Evolutionary conservation across 2,797 vertebrate species (phyloP), one percentile per base, ranked within the genome.

Genomic region (Sternarchorhynchus goeldii): DNA sequence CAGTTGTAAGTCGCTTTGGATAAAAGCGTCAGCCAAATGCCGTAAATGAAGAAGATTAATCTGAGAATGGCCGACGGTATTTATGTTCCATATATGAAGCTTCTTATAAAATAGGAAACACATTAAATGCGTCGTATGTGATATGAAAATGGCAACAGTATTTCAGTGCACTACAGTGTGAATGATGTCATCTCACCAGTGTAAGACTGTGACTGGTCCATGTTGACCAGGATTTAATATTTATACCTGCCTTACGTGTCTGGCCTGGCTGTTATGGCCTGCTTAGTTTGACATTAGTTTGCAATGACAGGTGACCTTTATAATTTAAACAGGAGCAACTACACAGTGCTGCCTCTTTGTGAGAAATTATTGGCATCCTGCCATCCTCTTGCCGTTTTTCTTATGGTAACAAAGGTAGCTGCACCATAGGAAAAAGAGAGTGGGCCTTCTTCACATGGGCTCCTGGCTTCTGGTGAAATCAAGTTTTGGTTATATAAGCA

Each of bases 311-410:
- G 72, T 81, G 77, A 74, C 78, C 57, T 71, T 77, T 59, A 68
- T 69, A 75, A 32, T 83, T 74, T 72, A 79, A 82, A 80, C 77
- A 79, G 70, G 68, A 81, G 53, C 75, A 29, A 76, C 56, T 69
- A 60, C 41, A 62, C 79, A 65, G 78, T 84, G 53, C 66, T 70
- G 34, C 77, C 67, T 36, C 50, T 78, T 85, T 77, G 50, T 64
- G 75, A 84, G 85, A 86, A 76, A 87, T 85, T 79, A 85, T 73
- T 72, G 60, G 57, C 7, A 1, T 50, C 80, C 78, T 69, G 85
- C 81, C 85, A 85, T 88, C 70, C 82, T 76, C 76, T 75, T 84
- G 86, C 81, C 65, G 84, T 83, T 80, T 74, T 83, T 90, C 86
- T 83, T 86, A 87, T 84, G 81, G 84, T 71, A 83, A 77, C 73